Percentiles rank a stretch among this genome's conserved stretches.
These are phyloP conservation scores for Saccostrea glomerata DNA, from an alignment of 1,140 invertebrate genomes.

Conservation along the genomic window DNA sequence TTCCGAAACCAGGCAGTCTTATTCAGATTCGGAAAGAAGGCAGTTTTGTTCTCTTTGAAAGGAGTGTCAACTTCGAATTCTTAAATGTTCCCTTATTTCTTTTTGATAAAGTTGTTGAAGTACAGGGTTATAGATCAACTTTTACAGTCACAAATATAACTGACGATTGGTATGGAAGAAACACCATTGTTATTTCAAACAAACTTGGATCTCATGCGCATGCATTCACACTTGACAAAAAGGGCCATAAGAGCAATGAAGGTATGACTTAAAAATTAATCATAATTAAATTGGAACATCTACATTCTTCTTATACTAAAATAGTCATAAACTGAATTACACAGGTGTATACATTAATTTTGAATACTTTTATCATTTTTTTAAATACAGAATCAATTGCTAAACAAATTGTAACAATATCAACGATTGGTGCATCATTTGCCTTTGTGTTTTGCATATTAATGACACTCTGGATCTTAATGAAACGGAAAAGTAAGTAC, in stretches of 20 bases:
- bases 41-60: background rate
- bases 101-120: background rate
- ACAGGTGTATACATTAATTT: background rate
- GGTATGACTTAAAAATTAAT: background rate
- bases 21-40: background rate
- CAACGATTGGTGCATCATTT: background rate
- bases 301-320: too few species aligned
- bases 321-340: too few species aligned
- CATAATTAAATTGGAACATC: background rate
- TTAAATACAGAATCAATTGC: background rate
- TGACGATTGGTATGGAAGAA: background rate
- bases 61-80: background rate
- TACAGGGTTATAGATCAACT: background rate
- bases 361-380: background rate
- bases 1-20: background rate
- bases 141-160: background rate
- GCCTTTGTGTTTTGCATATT: background rate
- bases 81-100: background rate
- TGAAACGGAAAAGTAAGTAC: background rate
- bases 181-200: constrained; percentile 1
- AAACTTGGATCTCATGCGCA: background rate
- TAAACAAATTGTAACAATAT: background rate
- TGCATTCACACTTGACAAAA: background rate
- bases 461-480: background rate
- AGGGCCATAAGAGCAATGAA: background rate